These are phyloP conservation scores for Apus apus DNA, from an alignment of 2,113 vertebrate genomes.

Conservation along the genomic window DNA sequence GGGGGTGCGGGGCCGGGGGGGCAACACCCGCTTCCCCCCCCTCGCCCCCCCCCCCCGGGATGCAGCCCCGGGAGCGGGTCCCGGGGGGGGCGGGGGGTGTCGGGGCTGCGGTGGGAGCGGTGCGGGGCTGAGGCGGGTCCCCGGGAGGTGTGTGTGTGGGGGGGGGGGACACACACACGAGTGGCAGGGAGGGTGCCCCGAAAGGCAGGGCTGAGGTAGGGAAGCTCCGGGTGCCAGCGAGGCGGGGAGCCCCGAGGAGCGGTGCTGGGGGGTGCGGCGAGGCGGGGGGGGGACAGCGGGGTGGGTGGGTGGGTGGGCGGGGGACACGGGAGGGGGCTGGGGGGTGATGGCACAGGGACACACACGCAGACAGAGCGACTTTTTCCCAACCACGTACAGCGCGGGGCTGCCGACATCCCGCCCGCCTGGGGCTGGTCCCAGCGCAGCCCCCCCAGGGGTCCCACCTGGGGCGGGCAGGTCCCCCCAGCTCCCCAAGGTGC, in stretches of 20 bases:
- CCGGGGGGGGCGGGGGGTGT: too few species aligned
- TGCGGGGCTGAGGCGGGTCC: not conserved
- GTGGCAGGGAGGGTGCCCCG: not conserved
- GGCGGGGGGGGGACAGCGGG: not conserved
- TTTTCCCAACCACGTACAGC: not conserved
- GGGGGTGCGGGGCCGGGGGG: not conserved
- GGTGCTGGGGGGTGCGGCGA: not conserved
- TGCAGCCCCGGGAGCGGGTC: not conserved
- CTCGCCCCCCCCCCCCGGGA: too few species aligned
- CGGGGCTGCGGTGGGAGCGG: not conserved
- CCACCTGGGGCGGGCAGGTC: not conserved
- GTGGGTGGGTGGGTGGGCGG: not conserved
- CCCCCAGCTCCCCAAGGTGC: too few species aligned
- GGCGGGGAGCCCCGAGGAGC: not conserved
- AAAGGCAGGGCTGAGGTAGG: constrained; percentile 7
- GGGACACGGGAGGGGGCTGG: not conserved
- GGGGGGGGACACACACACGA: too few species aligned
- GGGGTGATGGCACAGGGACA: not conserved
- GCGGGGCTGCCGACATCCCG: not conserved
- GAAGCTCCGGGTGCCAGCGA: not conserved
- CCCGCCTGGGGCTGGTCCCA: not conserved
- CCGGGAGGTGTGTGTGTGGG: too few species aligned
- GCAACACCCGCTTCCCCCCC: too few species aligned
- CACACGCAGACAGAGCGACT: not conserved
- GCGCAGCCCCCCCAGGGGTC: not conserved